A percentile compares a stretch with the other conserved stretches of the same genome.
Conservation (phyloP, 2,888 invertebrate genomes). For the Prenolepis imparis region DNA sequence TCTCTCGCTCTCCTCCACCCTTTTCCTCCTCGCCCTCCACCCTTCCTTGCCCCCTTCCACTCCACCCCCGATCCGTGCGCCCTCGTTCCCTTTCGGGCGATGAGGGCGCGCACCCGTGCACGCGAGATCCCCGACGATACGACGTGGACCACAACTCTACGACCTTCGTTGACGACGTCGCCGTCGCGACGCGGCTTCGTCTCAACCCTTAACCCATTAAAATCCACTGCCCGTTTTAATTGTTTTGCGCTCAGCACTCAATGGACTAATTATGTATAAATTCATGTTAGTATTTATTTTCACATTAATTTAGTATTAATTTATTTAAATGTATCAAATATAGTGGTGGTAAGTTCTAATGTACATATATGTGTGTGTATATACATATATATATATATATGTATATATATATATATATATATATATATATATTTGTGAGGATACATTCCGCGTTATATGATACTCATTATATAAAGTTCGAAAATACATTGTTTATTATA, state of each 20-base stretch:
- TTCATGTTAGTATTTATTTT: too few relatives aligned
- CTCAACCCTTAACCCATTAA: slow-evolving; percentile 49
- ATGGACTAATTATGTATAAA: neutral
- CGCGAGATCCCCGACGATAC: slow-evolving; percentile 83
- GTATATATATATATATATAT: neutral
- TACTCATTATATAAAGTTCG: neutral
- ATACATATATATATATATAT: neutral
- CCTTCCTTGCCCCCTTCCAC: slow-evolving; percentile 46
- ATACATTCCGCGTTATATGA: neutral
- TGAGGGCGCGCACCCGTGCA: slow-evolving; percentile 81
- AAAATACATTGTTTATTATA: neutral
- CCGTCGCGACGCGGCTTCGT: neutral
- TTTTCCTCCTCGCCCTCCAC: neutral
- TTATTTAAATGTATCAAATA: neutral
- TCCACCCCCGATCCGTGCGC: slow-evolving; percentile 17
- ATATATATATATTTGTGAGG: neutral
- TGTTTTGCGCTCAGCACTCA: slow-evolving; percentile 33
- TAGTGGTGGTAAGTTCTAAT: neutral
- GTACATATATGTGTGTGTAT: neutral
- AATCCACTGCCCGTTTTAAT: slow-evolving; percentile 40
- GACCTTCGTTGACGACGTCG: slow-evolving; percentile 54
- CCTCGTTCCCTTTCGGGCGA: slow-evolving; percentile 54
- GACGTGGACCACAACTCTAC: slow-evolving; percentile 74
- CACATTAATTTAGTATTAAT: neutral
- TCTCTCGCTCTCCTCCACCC: slow-evolving; percentile 30